Evolutionary conservation across 2,113 vertebrate genomes (phyloP).

Genomic region (Calidris pygmaea): DNA sequence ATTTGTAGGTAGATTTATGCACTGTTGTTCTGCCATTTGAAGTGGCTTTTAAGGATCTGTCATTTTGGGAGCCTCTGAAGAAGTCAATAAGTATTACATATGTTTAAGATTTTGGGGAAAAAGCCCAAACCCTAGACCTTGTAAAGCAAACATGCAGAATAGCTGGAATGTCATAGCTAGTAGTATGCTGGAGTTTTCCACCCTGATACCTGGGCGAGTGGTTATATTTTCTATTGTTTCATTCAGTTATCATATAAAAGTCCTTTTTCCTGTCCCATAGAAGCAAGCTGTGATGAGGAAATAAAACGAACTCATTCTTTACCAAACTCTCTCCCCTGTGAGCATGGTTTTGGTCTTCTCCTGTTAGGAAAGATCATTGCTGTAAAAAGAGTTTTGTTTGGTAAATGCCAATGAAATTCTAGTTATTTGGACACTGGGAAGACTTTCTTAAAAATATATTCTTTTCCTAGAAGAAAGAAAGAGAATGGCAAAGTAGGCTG

Average conservation of each 20-base stretch:
- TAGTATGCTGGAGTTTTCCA: not conserved
- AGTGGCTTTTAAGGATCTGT: not conserved
- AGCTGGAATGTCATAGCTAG: not conserved
- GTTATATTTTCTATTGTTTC: not conserved
- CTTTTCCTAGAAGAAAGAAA: slow-evolving; percentile 73
- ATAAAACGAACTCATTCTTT: not conserved
- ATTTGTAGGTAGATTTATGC: not conserved
- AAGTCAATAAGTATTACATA: not conserved
- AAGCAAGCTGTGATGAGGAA: not conserved
- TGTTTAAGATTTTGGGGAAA: not conserved
- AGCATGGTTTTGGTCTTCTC: not conserved
- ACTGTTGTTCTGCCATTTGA: not conserved
- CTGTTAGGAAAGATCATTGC: not conserved
- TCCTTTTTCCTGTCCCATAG: not conserved
- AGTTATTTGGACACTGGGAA: not conserved
- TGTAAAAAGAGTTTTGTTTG: not conserved
- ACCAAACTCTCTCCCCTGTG: not conserved
- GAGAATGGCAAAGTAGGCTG: slow-evolving; percentile 78
- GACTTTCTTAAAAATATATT: slow-evolving; percentile 17
- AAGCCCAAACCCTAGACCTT: not conserved
- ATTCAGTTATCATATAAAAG: not conserved
- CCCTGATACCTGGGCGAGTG: not conserved
- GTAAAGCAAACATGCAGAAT: not conserved
- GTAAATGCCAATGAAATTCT: not conserved
- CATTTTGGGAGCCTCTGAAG: not conserved